Conservation (phyloP, 2,888 invertebrate genomes). For the Drosophila algonquin region DNA sequence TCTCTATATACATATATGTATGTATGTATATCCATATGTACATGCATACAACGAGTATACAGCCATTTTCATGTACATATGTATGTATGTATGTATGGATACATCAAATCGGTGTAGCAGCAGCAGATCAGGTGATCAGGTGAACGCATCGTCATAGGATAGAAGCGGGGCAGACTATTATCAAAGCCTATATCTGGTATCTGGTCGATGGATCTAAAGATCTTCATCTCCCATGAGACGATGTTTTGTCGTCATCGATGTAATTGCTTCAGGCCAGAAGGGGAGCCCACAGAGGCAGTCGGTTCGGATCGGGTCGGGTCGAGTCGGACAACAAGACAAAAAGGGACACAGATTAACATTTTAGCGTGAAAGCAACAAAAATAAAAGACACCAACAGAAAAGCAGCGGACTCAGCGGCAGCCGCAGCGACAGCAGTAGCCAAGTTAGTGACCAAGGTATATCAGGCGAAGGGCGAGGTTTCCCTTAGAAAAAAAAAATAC, state of each 20-base stretch:
- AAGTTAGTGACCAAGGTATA: neutral
- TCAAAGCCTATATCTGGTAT: conserved; percentile 36
- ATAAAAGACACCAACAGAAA: conserved; percentile 27
- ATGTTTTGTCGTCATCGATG: conserved; percentile 38
- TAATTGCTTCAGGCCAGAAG: conserved; percentile 47
- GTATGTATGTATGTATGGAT: conserved; percentile 2
- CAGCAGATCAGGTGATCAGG: conserved; percentile 11
- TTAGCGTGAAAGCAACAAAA: conserved; percentile 69
- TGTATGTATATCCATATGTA: too few species aligned
- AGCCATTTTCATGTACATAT: neutral
- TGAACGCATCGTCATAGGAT: neutral
- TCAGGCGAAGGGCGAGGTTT: neutral
- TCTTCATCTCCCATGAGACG: conserved; percentile 26
- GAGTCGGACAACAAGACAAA: conserved; percentile 28
- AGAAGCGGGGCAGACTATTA: conserved; percentile 8
- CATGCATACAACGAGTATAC: neutral
- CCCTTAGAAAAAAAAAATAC: neutral
- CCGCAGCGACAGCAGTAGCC: neutral
- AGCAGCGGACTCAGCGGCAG: conserved; percentile 1
- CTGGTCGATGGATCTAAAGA: conserved; percentile 38
- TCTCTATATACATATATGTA: too few species aligned
- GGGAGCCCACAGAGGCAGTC: conserved; percentile 17
- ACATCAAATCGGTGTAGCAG: neutral
- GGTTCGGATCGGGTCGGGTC: conserved; percentile 2
- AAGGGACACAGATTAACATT: conserved; percentile 75